Evolutionary conservation across 2,888 invertebrate species (phyloP), one percentile per base, ranked within the genome.

Genomic region (Caenorhabditis sinica): DNA sequence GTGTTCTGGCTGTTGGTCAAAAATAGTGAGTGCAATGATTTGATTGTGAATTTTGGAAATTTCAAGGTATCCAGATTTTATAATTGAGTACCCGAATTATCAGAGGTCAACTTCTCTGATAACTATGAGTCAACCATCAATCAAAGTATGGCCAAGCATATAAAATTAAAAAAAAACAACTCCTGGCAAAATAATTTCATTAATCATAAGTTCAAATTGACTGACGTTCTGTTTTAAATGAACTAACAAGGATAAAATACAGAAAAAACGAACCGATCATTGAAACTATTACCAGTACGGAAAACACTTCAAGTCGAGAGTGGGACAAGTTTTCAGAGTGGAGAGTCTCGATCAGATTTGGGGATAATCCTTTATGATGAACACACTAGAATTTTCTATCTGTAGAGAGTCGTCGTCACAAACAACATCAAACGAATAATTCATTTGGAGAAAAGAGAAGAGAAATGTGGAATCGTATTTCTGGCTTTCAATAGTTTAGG

Each of bases 261-360:
- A n/a, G n/a, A n/a, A n/a, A n/a, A n/a, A n/a, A n/a, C n/a, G n/a
- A n/a, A n/a, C n/a, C n/a, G n/a, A n/a, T n/a, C n/a, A n/a, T n/a
- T n/a, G n/a, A n/a, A n/a, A n/a, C n/a, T n/a, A n/a, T n/a, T n/a
- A n/a, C n/a, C n/a, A n/a, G n/a, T n/a, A 49, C 20, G 20, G n/a
- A 30, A 65, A 65, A 45, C 65, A 65, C 65, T 65, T 45, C 25
- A 65, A 25, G 23, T 40, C 63, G 15, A 63, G 63, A 43, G 33
- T 5, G 36, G 43, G 40, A 65, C 65, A 45, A 49, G 63, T 65
- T 65, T 43, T 65, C 28, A 25, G 4, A 36, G 28, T 17, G 40
- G 53, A 45, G 43, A 75, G n/a, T 66, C 66, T 75, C 58, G 66
- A 66, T 11, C 15, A 75, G 65, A 75, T 75, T 63, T 23, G 56